A percentile compares a stretch with the other conserved stretches of the same genome.
phyloP scores from a whole-genome alignment of 1,140 invertebrate genomes.

The Cylas formicarius region DNA sequence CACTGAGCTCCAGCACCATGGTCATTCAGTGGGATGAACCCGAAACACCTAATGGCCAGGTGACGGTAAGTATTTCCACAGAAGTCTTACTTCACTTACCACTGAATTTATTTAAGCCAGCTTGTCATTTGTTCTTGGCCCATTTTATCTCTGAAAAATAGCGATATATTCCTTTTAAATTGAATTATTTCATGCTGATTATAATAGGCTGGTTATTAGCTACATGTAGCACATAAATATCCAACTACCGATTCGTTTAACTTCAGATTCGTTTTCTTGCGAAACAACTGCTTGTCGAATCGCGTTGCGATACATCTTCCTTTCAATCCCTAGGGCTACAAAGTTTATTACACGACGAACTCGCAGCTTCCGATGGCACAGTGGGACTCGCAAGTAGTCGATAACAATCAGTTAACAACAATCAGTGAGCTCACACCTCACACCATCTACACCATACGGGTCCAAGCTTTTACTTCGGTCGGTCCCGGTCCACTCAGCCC shows the following conservation, averaged over 20 bases:
- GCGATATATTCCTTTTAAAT: too few species aligned
- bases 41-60: constrained; percentile 92
- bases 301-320: background rate
- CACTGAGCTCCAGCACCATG: constrained; percentile 90
- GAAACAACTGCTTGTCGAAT: too few species aligned
- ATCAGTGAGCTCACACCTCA: constrained; percentile 83
- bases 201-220: too few species aligned
- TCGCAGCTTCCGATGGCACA: constrained; percentile 76
- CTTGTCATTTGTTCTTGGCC: too few species aligned
- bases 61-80: constrained; percentile 80
- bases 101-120: too few species aligned
- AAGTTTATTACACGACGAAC: constrained; percentile 92
- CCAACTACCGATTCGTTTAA: too few species aligned
- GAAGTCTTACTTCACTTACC: too few species aligned
- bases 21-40: constrained; percentile 96
- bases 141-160: too few species aligned
- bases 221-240: too few species aligned
- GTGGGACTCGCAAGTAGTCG: constrained; percentile 88
- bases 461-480: constrained; percentile 86
- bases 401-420: constrained; percentile 88
- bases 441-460: constrained; percentile 85
- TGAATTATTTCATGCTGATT: too few species aligned
- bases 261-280: too few species aligned
- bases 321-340: constrained; percentile 74
- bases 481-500: constrained; percentile 84